A percentile compares a stretch with the other conserved stretches of the same genome.
Evolutionary conservation across 1,140 invertebrate genomes (phyloP).

Genomic region (Penaeus vannamei): DNA sequence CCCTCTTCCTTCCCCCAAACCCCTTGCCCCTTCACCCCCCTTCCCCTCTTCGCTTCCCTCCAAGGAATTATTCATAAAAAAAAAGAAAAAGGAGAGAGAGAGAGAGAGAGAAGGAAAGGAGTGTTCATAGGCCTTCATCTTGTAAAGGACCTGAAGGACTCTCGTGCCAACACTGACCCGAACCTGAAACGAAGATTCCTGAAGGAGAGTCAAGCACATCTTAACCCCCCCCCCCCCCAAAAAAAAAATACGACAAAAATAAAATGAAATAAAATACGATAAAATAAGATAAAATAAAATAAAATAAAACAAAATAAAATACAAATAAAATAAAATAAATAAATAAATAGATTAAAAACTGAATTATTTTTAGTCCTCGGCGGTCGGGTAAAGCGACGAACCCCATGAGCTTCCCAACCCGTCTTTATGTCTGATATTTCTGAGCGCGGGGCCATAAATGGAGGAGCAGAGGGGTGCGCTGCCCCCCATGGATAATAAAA

Average conservation of each 20-base stretch:
- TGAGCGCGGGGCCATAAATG: conserved; percentile 8
- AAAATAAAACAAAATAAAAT: too few species aligned
- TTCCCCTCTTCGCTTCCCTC: conserved; percentile 3
- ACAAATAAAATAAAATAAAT: too few species aligned
- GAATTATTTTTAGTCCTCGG: not conserved
- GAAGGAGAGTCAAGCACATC: too few species aligned
- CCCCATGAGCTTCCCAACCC: not conserved
- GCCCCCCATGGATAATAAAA: conserved; percentile 41
- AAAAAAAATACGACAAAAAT: too few species aligned
- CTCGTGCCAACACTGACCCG: not conserved
- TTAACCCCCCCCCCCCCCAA: too few species aligned
- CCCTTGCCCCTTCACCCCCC: not conserved
- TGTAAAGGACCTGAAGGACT: not conserved
- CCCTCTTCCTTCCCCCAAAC: not conserved
- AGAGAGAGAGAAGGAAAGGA: conserved; percentile 25
- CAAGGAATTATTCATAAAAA: not conserved
- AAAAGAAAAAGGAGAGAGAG: not conserved
- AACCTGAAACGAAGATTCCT: too few species aligned
- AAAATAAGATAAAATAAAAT: too few species aligned
- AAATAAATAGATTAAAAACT: too few species aligned
- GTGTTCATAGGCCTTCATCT: not conserved
- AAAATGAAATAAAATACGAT: too few species aligned
- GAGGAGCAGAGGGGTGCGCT: conserved; percentile 11
- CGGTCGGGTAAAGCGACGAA: not conserved
- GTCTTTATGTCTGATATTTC: not conserved